These are phyloP conservation scores for Passerina amoena DNA, from an alignment of 2,113 vertebrate genomes.

Conservation along the genomic window DNA sequence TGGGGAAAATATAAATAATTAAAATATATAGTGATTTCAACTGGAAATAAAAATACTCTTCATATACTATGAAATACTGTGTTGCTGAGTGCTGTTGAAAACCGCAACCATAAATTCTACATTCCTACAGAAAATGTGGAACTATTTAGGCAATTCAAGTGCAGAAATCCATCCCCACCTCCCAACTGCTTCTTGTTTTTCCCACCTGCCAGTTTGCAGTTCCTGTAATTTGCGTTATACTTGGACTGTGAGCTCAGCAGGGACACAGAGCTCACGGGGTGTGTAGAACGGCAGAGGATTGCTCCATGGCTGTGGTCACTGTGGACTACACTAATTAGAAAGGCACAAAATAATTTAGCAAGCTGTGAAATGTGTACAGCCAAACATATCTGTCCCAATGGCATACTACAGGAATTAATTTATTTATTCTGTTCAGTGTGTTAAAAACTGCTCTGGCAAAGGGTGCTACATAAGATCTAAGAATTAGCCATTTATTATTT, in stretches of 20 bases:
- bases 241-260: not conserved
- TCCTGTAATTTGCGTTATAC: not conserved
- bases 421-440: not conserved
- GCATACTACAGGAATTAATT: not conserved
- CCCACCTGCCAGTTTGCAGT: not conserved
- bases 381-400: not conserved
- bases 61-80: not conserved
- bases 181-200: not conserved
- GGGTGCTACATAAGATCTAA: not conserved
- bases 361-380: not conserved
- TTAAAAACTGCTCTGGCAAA: not conserved
- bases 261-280: not conserved
- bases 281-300: not conserved
- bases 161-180: not conserved
- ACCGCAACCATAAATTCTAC: not conserved
- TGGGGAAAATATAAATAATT: not conserved
- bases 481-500: conserved; percentile 14
- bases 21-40: not conserved
- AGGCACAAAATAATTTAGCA: not conserved
- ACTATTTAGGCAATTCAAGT: not conserved
- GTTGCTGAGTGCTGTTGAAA: not conserved
- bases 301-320: not conserved
- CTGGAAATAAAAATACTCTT: not conserved
- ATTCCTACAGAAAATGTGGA: not conserved
- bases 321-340: not conserved